Base-by-base conservation (phyloP, 2,888 invertebrate genomes). In the Empis stercorea region DNA sequence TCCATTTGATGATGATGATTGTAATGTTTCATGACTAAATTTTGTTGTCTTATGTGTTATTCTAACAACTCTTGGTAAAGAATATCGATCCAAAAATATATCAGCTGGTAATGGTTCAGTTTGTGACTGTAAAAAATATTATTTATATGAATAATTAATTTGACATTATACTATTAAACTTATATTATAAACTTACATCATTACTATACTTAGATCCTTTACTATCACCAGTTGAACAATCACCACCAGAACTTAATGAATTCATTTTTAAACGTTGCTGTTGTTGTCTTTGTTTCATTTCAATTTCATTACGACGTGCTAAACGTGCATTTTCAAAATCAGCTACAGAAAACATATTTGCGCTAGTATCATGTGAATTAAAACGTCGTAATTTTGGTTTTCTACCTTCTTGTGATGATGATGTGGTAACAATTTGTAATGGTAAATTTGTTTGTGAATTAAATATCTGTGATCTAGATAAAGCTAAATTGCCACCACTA, bases 271-370 rank as follows among this genome's bases (percentile, higher is more conserved):
- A 61, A 27, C 66, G 61, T 32, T 66, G 60, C 34, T 66, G 60
- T 15, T 62, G 63, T 52, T 65, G 49, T 10, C 68, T 59, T 51
- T 68, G 65, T 51, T 65, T 66, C 57, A 68, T 54, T 58, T 69
- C 69, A 49, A 66, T 64, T 57, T 69, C 68, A 51, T 69, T 69
- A 40, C 69, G 66, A 16, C 69, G 58, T 32, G 67, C 68, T 47
- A 69, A 56, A 36, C 69, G 63, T 37, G 69, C 69, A 56, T 69
- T 67, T 56, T 69, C 69, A 54, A 69, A 69, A 51, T 69, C 69
- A 2, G 68, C 66, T 42, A 69, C 69, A 37, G 69, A 69, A 59
- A 69, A 69, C 68, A 69, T 69, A 55, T 69, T 69, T 30, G 68
- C 64, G 56, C 68, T 68, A 13, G 65, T 67, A 46, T 69, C 69